These are phyloP conservation scores for Ibidorhyncha struthersii DNA, from an alignment of 2,113 vertebrate species.

Conservation along the genomic window DNA sequence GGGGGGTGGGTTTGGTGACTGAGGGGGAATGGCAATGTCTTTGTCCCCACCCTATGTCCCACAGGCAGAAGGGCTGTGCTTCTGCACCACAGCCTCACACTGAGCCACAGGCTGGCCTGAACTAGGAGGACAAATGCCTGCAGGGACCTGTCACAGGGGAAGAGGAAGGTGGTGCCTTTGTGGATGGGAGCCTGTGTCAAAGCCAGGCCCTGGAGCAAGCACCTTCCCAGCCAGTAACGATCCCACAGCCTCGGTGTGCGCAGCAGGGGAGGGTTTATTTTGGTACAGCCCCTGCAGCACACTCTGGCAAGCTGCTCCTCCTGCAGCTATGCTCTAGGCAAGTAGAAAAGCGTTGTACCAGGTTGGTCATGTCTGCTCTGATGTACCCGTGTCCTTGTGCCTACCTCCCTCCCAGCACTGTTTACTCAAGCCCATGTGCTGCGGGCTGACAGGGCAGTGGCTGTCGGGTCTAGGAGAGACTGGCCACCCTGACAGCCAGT, in stretches of 20 bases:
- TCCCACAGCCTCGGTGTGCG: fast-evolving
- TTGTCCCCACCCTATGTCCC: background rate
- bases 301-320: background rate
- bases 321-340: background rate
- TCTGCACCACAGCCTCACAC: background rate
- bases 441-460: fast-evolving
- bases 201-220: background rate
- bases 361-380: fast-evolving
- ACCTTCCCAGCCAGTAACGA: background rate
- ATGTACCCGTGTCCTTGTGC: background rate
- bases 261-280: background rate
- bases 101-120: background rate
- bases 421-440: too few species aligned
- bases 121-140: background rate
- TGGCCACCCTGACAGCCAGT: fast-evolving
- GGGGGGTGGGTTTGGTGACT: background rate
- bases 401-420: too few species aligned
- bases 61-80: background rate
- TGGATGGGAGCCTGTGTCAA: background rate
- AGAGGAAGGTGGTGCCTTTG: background rate
- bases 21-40: background rate
- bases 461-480: background rate
- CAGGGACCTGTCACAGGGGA: background rate
- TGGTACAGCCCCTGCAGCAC: background rate
- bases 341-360: background rate